phyloP scores from a whole-genome alignment of 2,113 vertebrate species.

The Echinops telfairi region DNA sequence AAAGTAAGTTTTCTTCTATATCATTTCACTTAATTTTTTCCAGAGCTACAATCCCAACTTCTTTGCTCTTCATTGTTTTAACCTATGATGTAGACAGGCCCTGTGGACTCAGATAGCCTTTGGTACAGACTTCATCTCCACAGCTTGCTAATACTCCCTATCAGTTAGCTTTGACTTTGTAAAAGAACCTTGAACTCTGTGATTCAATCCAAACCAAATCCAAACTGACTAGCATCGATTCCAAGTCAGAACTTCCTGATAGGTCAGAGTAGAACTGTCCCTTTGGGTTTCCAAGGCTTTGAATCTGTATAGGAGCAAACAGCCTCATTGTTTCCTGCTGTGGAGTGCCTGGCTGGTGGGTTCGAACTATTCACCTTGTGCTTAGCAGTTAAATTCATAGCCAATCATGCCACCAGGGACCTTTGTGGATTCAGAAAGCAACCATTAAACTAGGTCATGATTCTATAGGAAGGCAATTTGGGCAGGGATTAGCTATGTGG shows the following conservation, averaged over 20 bases:
- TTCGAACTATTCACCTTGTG: no score
- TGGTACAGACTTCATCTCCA: background rate
- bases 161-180: background rate
- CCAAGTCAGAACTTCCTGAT: no score
- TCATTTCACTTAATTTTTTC: conserved; percentile 33
- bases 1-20: conserved; percentile 21
- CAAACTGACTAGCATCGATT: no score
- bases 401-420: no score
- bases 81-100: background rate
- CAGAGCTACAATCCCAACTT: background rate
- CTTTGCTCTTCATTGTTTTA: background rate
- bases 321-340: no score
- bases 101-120: conserved; percentile 8
- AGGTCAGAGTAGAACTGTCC: no score
- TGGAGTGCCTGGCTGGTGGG: no score
- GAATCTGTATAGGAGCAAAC: no score
- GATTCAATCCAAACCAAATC: background rate
- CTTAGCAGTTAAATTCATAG: no score
- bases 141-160: background rate
- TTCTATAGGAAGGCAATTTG: background rate
- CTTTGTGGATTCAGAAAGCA: background rate
- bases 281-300: no score
- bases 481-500: background rate
- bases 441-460: conserved; percentile 9
- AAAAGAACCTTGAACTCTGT: background rate